Evolutionary conservation across 2,797 vertebrate genomes (phyloP).

Genomic region (Hippocampus kuda): DNA sequence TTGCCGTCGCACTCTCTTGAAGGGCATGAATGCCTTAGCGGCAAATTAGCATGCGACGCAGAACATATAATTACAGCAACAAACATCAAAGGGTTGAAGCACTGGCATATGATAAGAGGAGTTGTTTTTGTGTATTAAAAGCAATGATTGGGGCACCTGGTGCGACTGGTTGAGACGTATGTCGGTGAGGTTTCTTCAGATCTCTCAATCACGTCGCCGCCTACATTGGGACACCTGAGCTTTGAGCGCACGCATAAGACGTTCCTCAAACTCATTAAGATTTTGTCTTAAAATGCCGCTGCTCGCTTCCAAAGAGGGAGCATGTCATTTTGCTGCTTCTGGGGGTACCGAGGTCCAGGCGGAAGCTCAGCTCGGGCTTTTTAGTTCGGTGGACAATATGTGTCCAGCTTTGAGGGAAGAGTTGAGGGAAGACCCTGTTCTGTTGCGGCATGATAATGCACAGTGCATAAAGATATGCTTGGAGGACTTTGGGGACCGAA

Average conservation of each 20-base stretch:
- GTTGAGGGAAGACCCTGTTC: not conserved
- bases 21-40: conserved; percentile 19
- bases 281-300: not conserved
- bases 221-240: not conserved
- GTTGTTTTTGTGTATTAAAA: conserved; percentile 36
- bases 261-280: not conserved
- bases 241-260: not conserved
- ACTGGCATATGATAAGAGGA: conserved; percentile 17
- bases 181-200: conserved; percentile 57
- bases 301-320: not conserved
- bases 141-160: conserved; percentile 54
- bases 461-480: not conserved
- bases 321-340: not conserved
- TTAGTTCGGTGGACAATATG: not conserved
- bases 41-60: conserved; percentile 27
- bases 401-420: not conserved
- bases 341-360: not conserved
- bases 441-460: not conserved
- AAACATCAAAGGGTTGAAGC: conserved; percentile 32
- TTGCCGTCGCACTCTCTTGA: conserved; percentile 1
- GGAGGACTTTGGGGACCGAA: not conserved
- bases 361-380: not conserved
- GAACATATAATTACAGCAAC: conserved; percentile 40
- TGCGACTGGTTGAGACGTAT: conserved; percentile 44
- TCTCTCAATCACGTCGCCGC: not conserved